These are phyloP conservation scores for Thymallus thymallus DNA, from an alignment of 2,113 vertebrate genomes.

Conservation along the genomic window DNA sequence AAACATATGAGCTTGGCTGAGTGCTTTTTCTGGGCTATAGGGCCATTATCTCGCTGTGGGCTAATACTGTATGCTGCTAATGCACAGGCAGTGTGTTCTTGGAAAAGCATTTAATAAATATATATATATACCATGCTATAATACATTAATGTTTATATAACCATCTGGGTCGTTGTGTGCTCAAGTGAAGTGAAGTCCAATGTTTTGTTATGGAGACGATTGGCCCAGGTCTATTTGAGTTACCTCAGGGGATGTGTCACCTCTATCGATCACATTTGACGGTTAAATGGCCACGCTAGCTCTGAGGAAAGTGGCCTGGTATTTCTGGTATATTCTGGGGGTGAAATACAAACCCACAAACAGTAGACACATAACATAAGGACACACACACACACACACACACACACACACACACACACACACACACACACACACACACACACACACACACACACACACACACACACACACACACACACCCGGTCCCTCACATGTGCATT, in stretches of 20 bases:
- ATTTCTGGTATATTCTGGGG: background rate
- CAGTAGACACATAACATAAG: background rate
- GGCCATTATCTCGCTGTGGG: background rate
- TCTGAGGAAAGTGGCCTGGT: background rate
- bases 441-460: no score
- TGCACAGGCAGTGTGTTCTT: background rate
- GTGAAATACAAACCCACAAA: background rate
- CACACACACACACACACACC: no score
- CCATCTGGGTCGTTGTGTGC: background rate
- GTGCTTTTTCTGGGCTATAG: background rate
- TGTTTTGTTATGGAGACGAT: background rate
- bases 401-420: background rate
- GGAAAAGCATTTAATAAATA: background rate
- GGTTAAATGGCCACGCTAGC: background rate
- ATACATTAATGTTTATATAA: background rate
- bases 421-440: background rate
- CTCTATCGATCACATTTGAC: background rate
- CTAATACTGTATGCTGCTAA: background rate
- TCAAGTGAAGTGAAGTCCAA: background rate
- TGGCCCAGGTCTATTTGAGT: background rate
- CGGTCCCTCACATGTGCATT: background rate
- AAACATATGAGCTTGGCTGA: constrained; percentile 12
- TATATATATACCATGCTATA: background rate
- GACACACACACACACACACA: no score
- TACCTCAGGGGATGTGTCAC: background rate